phyloP scores from a whole-genome alignment of 2,113 vertebrate species.

The Marmota flaviventris region DNA sequence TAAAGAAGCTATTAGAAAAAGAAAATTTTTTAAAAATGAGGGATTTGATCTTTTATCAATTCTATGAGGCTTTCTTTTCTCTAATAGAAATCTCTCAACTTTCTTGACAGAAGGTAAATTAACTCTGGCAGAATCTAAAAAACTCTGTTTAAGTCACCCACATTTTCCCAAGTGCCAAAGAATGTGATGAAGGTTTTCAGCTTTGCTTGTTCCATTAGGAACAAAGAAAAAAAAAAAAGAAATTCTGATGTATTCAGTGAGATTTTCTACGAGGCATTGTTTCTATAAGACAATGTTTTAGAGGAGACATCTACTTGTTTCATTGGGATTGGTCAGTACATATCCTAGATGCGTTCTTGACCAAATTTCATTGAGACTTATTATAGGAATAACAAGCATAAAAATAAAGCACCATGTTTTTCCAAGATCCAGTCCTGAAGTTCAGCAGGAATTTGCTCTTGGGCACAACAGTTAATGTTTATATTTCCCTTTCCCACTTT shows the following conservation, averaged over 20 bases:
- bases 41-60: fast-evolving
- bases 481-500: background rate
- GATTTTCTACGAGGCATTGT: background rate
- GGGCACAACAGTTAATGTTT: background rate
- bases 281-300: background rate
- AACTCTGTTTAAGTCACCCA: background rate
- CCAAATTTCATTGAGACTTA: background rate
- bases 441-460: background rate
- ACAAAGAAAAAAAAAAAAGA: background rate
- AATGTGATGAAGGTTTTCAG: background rate
- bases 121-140: background rate
- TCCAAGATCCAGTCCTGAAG: background rate
- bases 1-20: constrained; percentile 34
- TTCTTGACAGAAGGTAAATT: constrained; percentile 7
- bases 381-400: background rate
- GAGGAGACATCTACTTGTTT: background rate
- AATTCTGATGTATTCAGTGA: background rate
- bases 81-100: constrained; percentile 6
- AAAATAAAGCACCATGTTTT: background rate
- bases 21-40: constrained; percentile 44
- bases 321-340: background rate
- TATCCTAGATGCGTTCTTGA: background rate
- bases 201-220: background rate
- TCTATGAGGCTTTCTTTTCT: background rate
- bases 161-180: background rate